Percentiles rank a stretch among this genome's conserved stretches.
These are phyloP conservation scores for Epistrophe eligans DNA, from an alignment of 2,888 invertebrate species.

Conservation along the genomic window DNA sequence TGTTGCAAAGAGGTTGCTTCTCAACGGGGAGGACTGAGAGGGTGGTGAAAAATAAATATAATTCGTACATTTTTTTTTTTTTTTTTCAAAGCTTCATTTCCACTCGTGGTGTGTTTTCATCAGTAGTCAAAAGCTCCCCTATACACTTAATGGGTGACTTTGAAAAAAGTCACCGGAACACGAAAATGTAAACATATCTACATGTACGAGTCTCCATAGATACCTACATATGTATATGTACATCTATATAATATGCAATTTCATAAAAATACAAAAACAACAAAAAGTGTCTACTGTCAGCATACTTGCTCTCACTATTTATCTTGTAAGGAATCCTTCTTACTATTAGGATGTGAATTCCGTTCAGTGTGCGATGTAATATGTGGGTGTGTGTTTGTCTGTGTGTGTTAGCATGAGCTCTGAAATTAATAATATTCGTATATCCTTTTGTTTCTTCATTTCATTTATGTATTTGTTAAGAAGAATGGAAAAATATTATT, in stretches of 20 bases:
- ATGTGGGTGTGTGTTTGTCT: background rate
- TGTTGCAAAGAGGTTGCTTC: background rate
- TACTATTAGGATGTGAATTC: slow-evolving; percentile 30
- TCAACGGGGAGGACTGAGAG: slow-evolving; percentile 6
- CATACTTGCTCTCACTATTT: background rate
- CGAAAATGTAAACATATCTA: slow-evolving; percentile 23
- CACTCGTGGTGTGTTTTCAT: slow-evolving; percentile 41
- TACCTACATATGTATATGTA: slow-evolving; percentile 1
- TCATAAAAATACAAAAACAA: background rate
- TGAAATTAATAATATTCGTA: background rate
- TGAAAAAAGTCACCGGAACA: slow-evolving; percentile 72
- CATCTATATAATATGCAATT: background rate
- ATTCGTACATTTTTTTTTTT: slow-evolving; percentile 27
- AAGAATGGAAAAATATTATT: slow-evolving; percentile 11
- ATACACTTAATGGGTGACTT: slow-evolving; percentile 58
- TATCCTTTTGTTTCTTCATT: slow-evolving; percentile 30
- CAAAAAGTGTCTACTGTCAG: slow-evolving; percentile 44
- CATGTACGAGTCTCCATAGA: slow-evolving; percentile 17
- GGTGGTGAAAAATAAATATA: slow-evolving; percentile 35
- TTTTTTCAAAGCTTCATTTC: slow-evolving; percentile 57
- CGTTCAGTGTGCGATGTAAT: slow-evolving; percentile 40
- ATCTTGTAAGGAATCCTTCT: slow-evolving; percentile 33
- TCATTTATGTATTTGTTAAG: slow-evolving; percentile 23
- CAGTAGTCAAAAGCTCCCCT: slow-evolving; percentile 52
- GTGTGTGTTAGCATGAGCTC: slow-evolving; percentile 2